Conservation (phyloP, 2,888 invertebrate genomes). For the Arrhopalites spinosus region DNA sequence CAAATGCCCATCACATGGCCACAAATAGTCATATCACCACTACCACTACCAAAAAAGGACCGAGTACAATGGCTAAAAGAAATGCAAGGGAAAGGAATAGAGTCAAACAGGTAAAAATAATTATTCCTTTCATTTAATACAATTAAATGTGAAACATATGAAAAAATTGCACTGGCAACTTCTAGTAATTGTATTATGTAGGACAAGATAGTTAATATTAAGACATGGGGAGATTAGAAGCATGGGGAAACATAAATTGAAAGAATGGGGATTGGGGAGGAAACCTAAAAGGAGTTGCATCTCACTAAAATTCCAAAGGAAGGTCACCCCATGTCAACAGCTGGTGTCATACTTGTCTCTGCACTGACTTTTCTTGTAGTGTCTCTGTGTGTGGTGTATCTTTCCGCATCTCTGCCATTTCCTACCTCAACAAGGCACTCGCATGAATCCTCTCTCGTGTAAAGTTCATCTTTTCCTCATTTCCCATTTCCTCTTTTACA, state of each 20-base stretch:
- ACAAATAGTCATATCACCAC: not conserved
- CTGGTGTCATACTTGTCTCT: slow-evolving; percentile 16
- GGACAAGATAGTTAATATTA: not conserved
- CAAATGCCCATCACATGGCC: not conserved
- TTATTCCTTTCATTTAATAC: not conserved
- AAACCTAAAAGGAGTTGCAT: not conserved
- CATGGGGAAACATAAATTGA: no score
- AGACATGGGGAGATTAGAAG: no score
- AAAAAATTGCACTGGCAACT: not conserved
- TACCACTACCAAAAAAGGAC: slow-evolving; percentile 42
- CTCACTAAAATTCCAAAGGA: not conserved
- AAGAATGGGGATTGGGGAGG: no score
- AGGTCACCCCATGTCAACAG: not conserved
- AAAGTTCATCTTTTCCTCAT: not conserved
- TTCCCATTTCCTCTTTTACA: not conserved
- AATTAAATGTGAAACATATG: not conserved
- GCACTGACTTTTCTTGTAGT: not conserved
- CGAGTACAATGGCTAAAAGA: slow-evolving; percentile 74
- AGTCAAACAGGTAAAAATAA: slow-evolving; percentile 60
- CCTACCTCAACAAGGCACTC: not conserved
- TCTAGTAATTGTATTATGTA: not conserved
- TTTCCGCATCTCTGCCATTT: not conserved
- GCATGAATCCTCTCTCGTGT: not conserved
- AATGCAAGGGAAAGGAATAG: slow-evolving; percentile 93
- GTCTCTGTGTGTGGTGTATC: no score